A percentile compares a stretch with the other conserved stretches of the same genome.
Evolutionary conservation across 2,113 vertebrate genomes (phyloP).

Genomic region (Suricata suricatta): DNA sequence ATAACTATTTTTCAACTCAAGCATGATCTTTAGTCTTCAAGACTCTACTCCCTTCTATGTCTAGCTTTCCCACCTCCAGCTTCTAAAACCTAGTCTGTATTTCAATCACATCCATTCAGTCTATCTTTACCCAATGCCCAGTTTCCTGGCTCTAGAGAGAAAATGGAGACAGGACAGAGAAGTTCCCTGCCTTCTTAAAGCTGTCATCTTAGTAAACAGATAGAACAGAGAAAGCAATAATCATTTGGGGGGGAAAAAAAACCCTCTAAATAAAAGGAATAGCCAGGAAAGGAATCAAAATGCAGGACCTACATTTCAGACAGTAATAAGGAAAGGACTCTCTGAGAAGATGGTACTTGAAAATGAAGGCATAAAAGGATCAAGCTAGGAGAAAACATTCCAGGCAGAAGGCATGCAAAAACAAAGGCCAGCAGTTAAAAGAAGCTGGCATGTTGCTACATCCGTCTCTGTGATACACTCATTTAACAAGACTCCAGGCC

Average conservation of each 20-base stretch:
- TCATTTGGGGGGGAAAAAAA: neutral
- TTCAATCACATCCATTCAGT: neutral
- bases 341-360: neutral
- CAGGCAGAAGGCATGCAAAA: neutral
- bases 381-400: neutral
- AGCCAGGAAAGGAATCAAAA: neutral
- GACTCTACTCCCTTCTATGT: neutral
- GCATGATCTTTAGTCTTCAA: neutral
- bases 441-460: neutral
- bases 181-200: neutral
- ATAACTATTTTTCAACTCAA: neutral
- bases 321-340: neutral
- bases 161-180: neutral
- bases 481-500: neutral
- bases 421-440: neutral
- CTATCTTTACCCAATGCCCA: neutral
- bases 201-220: neutral
- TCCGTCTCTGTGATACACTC: neutral
- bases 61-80: neutral
- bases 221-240: neutral
- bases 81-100: neutral
- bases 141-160: neutral
- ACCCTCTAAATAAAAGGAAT: neutral
- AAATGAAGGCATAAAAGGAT: neutral
- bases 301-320: neutral